These are phyloP conservation scores for Magallana ariakensis DNA, from an alignment of 1,140 invertebrate species.

Conservation along the genomic window DNA sequence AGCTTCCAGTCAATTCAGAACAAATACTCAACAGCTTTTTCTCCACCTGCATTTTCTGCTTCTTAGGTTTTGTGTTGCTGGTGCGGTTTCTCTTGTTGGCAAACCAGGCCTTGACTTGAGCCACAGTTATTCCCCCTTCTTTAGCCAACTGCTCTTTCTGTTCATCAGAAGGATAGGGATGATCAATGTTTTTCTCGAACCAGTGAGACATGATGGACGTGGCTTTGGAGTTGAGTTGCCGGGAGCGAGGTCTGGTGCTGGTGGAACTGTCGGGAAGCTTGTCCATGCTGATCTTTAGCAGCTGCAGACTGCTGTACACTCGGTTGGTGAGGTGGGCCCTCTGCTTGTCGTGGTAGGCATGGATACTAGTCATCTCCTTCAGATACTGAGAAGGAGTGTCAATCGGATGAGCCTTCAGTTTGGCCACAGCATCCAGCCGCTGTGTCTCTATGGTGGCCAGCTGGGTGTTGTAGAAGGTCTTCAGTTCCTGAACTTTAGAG, in stretches of 20 bases:
- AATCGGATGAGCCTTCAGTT: constrained; percentile 58
- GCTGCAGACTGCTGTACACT: constrained; percentile 65
- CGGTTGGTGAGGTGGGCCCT: constrained; percentile 67
- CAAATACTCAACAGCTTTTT: constrained; percentile 69
- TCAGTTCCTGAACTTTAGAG: constrained; percentile 63
- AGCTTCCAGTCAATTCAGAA: constrained; percentile 56
- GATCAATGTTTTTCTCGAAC: constrained; percentile 71
- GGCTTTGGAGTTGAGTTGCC: constrained; percentile 68
- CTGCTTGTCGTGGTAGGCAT: constrained; percentile 63
- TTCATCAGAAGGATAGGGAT: constrained; percentile 74
- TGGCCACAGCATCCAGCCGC: constrained; percentile 60
- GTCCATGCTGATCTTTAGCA: constrained; percentile 63
- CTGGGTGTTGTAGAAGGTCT: constrained; percentile 65
- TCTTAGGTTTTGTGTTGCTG: constrained; percentile 74
- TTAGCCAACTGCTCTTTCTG: constrained; percentile 71
- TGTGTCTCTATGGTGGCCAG: constrained; percentile 64
- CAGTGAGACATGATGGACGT: constrained; percentile 72
- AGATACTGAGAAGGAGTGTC: constrained; percentile 55
- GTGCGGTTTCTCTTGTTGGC: constrained; percentile 76
- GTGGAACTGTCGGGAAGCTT: not conserved
- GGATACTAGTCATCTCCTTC: constrained; percentile 56
- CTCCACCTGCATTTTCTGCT: constrained; percentile 69
- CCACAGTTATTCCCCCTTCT: constrained; percentile 68
- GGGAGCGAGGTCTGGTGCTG: constrained; percentile 55
- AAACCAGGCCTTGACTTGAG: constrained; percentile 78